Base-by-base conservation (phyloP, 2,113 vertebrate species). In the Pandion haliaetus region DNA sequence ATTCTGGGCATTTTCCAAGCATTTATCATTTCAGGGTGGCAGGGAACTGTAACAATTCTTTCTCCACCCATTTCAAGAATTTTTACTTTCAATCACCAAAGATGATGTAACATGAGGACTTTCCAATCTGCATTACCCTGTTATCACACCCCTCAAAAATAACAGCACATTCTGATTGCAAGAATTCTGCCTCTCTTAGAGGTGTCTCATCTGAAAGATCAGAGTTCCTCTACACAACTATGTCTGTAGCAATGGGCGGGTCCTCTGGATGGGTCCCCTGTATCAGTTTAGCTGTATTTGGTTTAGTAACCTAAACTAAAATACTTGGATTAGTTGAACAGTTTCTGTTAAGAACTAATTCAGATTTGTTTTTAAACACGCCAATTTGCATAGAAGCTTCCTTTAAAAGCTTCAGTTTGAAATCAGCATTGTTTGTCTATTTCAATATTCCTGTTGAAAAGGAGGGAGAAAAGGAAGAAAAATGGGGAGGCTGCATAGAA, bases 61-160 rank as follows among this genome's bases (percentile, higher is more conserved):
- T 80, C 94, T 91, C 96, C 89, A 96, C 89, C 93, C 93, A 70
- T 31, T 80, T 91, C 24, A 93, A 89, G 74, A 95, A 96, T 95
- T 95, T 94, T 95, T 90, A 70, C 50, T 91, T 97, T 93, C 81
- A 82, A 0, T 85, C 93, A 91, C 52, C 73, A 91, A 80, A 91
- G 58, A 94, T 95, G 94, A 95, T 80, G 93, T 82, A 93, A 95
- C 18, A 26, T 5, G 26, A 89, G 21, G 50, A 26, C 66, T 89
- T 97, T 93, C 89, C 78, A 93, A 87, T 45, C 40, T 77, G 34
- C 57, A 45, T 95, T 59, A 85, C 23, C 26, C 61, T 70, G 34
- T 87, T 85, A 85, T 82, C 93, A 94, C 45, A 94, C 12, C 66
- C 45, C 54, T 40, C 66, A 91, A 92, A 88, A 36, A 13, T 24